Conservation (phyloP, 2,888 invertebrate genomes). For the Drosophila multiciliata region DNA sequence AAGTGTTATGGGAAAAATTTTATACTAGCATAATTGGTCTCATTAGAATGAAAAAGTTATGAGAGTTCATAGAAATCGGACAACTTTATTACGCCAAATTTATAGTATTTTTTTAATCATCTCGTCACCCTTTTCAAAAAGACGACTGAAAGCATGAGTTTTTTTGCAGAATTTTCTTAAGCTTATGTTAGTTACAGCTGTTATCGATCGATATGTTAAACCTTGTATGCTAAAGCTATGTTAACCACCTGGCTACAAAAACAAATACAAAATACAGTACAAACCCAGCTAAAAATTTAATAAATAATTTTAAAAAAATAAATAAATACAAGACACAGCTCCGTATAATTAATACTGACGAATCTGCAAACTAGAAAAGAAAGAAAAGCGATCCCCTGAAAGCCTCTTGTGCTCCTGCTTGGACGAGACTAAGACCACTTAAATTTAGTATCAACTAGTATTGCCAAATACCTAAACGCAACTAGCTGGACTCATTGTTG, state of each 20-base stretch:
- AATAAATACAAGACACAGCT: background rate
- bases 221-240: background rate
- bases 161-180: background rate
- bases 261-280: background rate
- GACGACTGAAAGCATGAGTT: background rate
- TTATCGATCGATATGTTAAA: background rate
- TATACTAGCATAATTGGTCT: background rate
- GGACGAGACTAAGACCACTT: background rate
- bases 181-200: background rate
- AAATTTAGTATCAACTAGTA: background rate
- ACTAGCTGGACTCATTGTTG: background rate
- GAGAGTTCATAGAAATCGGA: background rate
- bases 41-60: background rate
- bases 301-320: background rate
- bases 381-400: background rate
- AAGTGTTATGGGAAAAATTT: background rate
- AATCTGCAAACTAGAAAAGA: background rate
- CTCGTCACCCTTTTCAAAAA: background rate
- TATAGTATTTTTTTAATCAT: background rate
- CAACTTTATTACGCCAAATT: background rate
- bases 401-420: background rate
- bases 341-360: background rate
- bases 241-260: background rate
- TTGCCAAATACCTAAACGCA: background rate
- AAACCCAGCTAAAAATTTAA: no score